phyloP scores from a whole-genome alignment of 2,113 vertebrate species.

The Orthonyx spaldingii region DNA sequence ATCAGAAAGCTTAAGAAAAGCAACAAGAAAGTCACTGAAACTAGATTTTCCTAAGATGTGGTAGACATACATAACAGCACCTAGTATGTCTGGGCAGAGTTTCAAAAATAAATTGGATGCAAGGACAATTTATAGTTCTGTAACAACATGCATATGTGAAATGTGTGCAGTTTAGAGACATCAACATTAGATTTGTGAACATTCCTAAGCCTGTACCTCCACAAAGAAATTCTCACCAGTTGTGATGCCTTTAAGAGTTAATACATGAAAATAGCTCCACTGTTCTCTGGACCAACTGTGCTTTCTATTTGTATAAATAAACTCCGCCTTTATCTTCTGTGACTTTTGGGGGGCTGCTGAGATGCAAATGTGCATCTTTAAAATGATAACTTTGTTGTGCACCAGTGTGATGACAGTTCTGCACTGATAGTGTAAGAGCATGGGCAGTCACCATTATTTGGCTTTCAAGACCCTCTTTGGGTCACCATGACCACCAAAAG shows the following conservation, averaged over 20 bases:
- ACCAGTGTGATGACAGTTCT: neutral
- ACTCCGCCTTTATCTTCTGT: neutral
- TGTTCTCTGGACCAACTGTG: fast-evolving
- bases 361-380: neutral
- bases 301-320: neutral
- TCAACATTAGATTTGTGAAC: neutral
- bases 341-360: neutral
- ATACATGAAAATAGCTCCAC: neutral
- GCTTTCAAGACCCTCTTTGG: neutral
- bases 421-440: neutral
- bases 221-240: neutral
- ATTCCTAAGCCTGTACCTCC: neutral
- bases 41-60: neutral
- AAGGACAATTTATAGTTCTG: fast-evolving
- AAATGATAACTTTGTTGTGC: neutral
- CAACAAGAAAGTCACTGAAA: neutral
- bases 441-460: fast-evolving
- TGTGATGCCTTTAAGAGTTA: neutral
- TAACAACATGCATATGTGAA: neutral
- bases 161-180: neutral
- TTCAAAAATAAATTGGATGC: neutral
- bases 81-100: neutral
- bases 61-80: neutral
- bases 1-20: neutral
- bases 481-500: neutral